Evolutionary conservation across 2,888 invertebrate genomes (phyloP).

Genomic region (Scrobipalpa atriplicella): DNA sequence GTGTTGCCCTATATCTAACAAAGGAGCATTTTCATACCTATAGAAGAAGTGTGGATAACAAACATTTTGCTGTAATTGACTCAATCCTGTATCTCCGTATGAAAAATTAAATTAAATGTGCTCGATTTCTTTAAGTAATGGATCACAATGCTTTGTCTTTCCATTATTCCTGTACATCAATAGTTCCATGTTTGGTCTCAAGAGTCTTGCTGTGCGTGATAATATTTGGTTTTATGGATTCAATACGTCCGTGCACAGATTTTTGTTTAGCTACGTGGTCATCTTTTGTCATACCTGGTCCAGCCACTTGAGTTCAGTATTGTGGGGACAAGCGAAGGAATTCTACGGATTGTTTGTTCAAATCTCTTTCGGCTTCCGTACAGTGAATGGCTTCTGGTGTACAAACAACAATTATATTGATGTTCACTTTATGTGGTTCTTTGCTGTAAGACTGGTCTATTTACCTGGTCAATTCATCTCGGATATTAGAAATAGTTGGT

Average conservation of each 20-base stretch:
- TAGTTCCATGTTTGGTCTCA: slow-evolving; percentile 15
- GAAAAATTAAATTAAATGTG: neutral
- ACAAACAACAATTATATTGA: slow-evolving; percentile 70
- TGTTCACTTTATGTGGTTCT: slow-evolving; percentile 26
- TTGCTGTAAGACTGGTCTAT: slow-evolving; percentile 19
- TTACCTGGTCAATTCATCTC: slow-evolving; percentile 22
- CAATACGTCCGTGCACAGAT: slow-evolving; percentile 34
- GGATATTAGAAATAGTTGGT: slow-evolving; percentile 14
- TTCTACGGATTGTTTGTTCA: slow-evolving; percentile 73
- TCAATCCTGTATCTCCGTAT: neutral
- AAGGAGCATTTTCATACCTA: too few relatives aligned
- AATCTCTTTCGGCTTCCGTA: slow-evolving; percentile 78
- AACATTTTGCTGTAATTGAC: too few relatives aligned
- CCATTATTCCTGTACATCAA: neutral
- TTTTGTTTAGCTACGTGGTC: slow-evolving; percentile 27
- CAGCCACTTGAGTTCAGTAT: slow-evolving; percentile 65
- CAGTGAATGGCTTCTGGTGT: slow-evolving; percentile 73
- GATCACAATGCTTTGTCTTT: slow-evolving; percentile 3
- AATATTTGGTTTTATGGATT: slow-evolving; percentile 72
- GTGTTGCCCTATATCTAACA: neutral
- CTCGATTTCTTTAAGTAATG: neutral
- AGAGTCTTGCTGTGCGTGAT: slow-evolving; percentile 72
- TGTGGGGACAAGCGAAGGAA: slow-evolving; percentile 63
- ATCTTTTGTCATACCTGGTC: slow-evolving; percentile 61
- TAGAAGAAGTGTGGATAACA: too few relatives aligned